A percentile compares a stretch with the other conserved stretches of the same genome.
Evolutionary conservation across 2,888 invertebrate genomes (phyloP).

Genomic region (Cryptosula pallasiana): DNA sequence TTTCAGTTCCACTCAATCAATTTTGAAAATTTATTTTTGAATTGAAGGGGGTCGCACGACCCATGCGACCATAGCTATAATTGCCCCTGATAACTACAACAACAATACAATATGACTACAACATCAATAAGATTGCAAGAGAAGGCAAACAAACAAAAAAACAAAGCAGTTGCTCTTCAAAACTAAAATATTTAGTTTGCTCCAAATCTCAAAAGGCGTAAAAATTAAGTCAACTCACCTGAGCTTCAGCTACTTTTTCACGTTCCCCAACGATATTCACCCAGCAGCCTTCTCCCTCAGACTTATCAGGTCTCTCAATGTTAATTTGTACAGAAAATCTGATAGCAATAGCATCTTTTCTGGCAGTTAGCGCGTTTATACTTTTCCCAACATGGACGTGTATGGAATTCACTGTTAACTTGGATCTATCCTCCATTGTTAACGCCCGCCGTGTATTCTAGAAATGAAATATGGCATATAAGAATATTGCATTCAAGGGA

Average conservation of each 20-base stretch:
- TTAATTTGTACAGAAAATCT: background rate
- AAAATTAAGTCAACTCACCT: background rate
- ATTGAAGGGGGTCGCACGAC: too few relatives aligned
- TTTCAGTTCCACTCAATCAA: too few relatives aligned
- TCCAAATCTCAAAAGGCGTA: background rate
- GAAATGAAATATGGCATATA: too few relatives aligned
- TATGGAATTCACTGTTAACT: background rate
- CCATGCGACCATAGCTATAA: too few relatives aligned
- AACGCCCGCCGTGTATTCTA: too few relatives aligned
- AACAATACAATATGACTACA: too few relatives aligned
- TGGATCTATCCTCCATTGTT: background rate
- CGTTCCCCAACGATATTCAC: background rate
- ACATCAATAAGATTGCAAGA: background rate
- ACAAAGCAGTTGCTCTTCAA: too few relatives aligned
- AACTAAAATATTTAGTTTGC: too few relatives aligned
- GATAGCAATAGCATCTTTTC: background rate
- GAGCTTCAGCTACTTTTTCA: background rate
- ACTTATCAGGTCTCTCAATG: background rate
- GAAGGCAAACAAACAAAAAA: background rate
- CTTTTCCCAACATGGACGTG: background rate
- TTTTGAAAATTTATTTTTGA: too few relatives aligned
- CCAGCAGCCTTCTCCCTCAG: background rate
- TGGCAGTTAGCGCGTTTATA: background rate
- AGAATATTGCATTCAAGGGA: too few relatives aligned
- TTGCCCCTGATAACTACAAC: too few relatives aligned